Percentiles rank a stretch among this genome's conserved stretches.
phyloP scores from a whole-genome alignment of 2,888 invertebrate species.

The Cyrtodaria siliqua region DNA sequence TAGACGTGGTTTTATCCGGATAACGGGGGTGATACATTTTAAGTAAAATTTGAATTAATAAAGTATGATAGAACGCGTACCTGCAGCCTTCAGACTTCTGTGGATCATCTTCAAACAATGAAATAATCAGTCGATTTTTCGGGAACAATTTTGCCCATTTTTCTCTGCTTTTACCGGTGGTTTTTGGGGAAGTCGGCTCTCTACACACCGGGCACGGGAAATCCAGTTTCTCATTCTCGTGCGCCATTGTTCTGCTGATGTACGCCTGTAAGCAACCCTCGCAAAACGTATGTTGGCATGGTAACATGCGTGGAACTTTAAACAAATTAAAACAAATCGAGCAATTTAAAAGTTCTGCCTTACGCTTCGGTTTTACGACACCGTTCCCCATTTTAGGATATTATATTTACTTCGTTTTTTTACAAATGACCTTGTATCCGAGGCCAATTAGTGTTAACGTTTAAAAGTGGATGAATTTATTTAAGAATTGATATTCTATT shows the following conservation, averaged over 20 bases:
- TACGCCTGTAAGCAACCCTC: constrained; percentile 48
- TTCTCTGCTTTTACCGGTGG: constrained; percentile 33
- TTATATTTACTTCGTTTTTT: too few relatives aligned
- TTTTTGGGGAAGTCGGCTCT: constrained; percentile 19
- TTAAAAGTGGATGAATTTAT: too few relatives aligned
- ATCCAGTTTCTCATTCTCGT: constrained; percentile 9
- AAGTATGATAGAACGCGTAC: too few relatives aligned
- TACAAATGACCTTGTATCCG: too few relatives aligned
- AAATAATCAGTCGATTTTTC: constrained; percentile 51
- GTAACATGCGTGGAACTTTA: constrained; percentile 56
- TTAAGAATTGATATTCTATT: too few relatives aligned
- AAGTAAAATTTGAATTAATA: too few relatives aligned
- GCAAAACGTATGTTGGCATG: constrained; percentile 61
- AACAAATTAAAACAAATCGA: constrained; percentile 57
- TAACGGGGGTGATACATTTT: too few relatives aligned
- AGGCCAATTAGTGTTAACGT: too few relatives aligned
- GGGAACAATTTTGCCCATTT: constrained; percentile 60
- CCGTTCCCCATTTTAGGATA: constrained; percentile 36
- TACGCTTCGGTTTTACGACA: constrained; percentile 18
- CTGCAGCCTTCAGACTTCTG: constrained; percentile 49
- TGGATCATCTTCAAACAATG: constrained; percentile 49
- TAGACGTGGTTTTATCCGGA: too few relatives aligned
- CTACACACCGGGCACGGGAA: constrained; percentile 60
- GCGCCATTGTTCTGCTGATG: constrained; percentile 32
- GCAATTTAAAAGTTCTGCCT: constrained; percentile 49